These are phyloP conservation scores for Electrona antarctica DNA, from an alignment of 2,113 vertebrate species.

Conservation along the genomic window DNA sequence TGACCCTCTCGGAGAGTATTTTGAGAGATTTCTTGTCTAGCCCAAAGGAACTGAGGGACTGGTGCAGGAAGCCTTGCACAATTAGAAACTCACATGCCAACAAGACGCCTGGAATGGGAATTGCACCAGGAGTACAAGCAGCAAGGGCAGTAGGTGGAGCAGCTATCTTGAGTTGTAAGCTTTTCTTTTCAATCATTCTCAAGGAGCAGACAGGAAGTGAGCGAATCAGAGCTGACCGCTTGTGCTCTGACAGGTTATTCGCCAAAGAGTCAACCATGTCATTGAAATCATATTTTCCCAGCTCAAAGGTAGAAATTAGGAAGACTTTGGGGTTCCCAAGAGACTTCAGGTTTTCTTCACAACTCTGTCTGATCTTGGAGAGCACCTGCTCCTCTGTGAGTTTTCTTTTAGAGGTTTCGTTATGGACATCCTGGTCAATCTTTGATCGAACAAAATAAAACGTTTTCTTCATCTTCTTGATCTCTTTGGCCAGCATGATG, in stretches of 20 bases:
- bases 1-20: constrained; percentile 67
- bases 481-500: constrained; percentile 66
- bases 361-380: constrained; percentile 34
- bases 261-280: constrained; percentile 27
- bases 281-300: constrained; percentile 50
- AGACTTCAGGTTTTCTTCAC: constrained; percentile 40
- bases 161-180: constrained; percentile 41
- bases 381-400: constrained; percentile 11
- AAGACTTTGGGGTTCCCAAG: constrained; percentile 48
- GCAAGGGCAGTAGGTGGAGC: background rate
- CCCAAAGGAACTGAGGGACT: constrained; percentile 66
- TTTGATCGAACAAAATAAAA: constrained; percentile 79
- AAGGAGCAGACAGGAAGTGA: constrained; percentile 59
- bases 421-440: constrained; percentile 69
- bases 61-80: constrained; percentile 15
- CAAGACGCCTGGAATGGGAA: constrained; percentile 68
- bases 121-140: constrained; percentile 16
- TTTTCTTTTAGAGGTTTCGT: constrained; percentile 31
- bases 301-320: constrained; percentile 28
- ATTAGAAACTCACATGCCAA: constrained; percentile 63
- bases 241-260: constrained; percentile 41
- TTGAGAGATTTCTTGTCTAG: constrained; percentile 69
- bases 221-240: constrained; percentile 30
- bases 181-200: constrained; percentile 65
- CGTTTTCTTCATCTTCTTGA: constrained; percentile 67